Evolutionary conservation across 2,113 vertebrate genomes (phyloP), one percentile per base, ranked within the genome.

Genomic region (Turdus rufiventris): DNA sequence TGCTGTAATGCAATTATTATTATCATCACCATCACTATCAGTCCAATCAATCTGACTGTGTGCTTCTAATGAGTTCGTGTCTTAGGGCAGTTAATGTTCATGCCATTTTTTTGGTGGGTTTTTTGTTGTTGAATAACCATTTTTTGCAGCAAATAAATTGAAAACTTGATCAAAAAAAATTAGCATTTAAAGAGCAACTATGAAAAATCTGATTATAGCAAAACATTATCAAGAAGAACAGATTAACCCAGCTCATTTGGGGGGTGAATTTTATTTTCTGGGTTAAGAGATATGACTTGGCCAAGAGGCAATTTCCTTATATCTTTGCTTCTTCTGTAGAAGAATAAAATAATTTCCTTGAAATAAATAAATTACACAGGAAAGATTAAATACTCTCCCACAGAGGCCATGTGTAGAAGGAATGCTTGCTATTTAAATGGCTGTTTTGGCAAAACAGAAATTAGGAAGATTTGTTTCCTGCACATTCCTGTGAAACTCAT

Each of bases 1-100:
- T 88, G 77, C 60, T 79, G 51, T 72, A 94, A 91, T 56, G 71
- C 47, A 95, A 83, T 94, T 91, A 89, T 91, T 81, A 80, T 72
- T 24, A 95, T 83, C 83, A 91, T 63, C 68, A 76, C 75, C 85
- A 80, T 74, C 79, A 67, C 62, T 84, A 95, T 88, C 93, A 91
- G 60, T 54, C 31, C 60, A 88, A 94, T 96, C 91, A 93, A 90
- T 94, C 81, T 65, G 47, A 87, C 58, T 73, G 56, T 58, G 47
- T 73, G 82, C 47, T 88, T 83, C 67, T 90, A 94, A 96, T 93
- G 91, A 95, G 89, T 66, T 85, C 1, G 0, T 83, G 75, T 85
- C 94, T 88, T 60, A 43, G 88, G 85, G 89, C 91, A 62, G 25
- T 73, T 85, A 80, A 83, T 80, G 85, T 85, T 91, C 91, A 83